Evolutionary conservation across 1,140 invertebrate genomes (phyloP), one percentile per base, ranked within the genome.

Genomic region (Pteromalus puparum): DNA sequence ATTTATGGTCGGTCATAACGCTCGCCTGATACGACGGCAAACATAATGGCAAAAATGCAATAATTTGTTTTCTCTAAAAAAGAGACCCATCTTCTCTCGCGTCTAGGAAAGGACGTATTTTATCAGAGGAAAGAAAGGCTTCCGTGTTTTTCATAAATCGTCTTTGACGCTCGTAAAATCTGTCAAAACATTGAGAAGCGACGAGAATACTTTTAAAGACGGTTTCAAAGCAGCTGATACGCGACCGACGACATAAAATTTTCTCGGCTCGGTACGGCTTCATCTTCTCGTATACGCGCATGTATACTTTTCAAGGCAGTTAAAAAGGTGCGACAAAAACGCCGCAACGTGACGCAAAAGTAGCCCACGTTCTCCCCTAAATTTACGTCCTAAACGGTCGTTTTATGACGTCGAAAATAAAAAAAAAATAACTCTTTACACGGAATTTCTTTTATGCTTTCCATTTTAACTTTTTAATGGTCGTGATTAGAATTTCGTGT

Each of bases 101-200:
- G 53, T 61, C 53, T 61, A 61, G 18, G 21, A 21, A 61, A 18
- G 53, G 6, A 6, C 30, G 72, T 9, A 42, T 76, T 76, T 48
- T 76, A 48, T 53, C 21, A 13, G 28, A 13, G 28, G 38, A 42
- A 34, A 76, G 74, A 53, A 76, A 76, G 74, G 24, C 46, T 76
- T 48, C 42, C 24, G 38, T 28, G 72, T 9, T 38, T 74, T 74
- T 74, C 12, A 74, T 28, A 28, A 30, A 76, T 76, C 42, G 2
- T 46, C 26, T 76, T 53, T 53, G 4, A 3, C 72, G 72, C 38
- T 48, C 38, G 74, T 76, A 76, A 76, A 76, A 76, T 48, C 74
- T 76, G 74, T 76, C 46, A 48, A 76, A 76, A 76, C n/a, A 76
- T 76, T 28, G 2, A 6, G 5, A 1, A 15, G 74, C 24, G 74